phyloP scores from a whole-genome alignment of 64 coral and sea anemone species.

The Platygyra sinensis region DNA sequence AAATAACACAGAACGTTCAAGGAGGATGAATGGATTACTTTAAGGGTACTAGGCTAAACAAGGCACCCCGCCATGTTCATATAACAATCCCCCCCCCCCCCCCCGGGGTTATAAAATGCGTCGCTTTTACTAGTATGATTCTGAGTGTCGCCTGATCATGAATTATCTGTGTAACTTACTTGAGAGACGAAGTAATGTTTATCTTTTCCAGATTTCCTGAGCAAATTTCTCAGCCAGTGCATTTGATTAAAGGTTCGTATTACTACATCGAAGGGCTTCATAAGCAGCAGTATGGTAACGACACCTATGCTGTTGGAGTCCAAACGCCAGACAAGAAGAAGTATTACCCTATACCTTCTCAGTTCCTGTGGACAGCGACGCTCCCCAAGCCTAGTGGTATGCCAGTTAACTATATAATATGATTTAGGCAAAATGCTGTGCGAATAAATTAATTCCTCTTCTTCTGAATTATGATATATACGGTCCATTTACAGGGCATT shows the following conservation, averaged over 20 bases:
- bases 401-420: not conserved
- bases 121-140: too few species aligned
- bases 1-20: too few species aligned
- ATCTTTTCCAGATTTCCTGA: conserved; percentile 48
- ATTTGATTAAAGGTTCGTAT: conserved; percentile 55
- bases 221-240: conserved; percentile 66
- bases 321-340: conserved; percentile 56
- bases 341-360: conserved; percentile 56
- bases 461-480: too few species aligned
- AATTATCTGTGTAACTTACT: not conserved
- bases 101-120: too few species aligned
- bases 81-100: too few species aligned
- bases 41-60: too few species aligned
- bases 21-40: too few species aligned
- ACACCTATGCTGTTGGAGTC: conserved; percentile 64
- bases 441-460: too few species aligned
- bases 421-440: too few species aligned
- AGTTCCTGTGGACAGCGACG: conserved; percentile 73
- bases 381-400: not conserved
- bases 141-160: too few species aligned
- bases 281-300: conserved; percentile 80
- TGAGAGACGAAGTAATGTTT: not conserved
- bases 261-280: conserved; percentile 87
- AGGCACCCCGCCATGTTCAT: too few species aligned
- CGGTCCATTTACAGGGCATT: too few species aligned